These are phyloP conservation scores for Zaprionus africanus DNA, from an alignment of 1,140 invertebrate species.

Conservation along the genomic window DNA sequence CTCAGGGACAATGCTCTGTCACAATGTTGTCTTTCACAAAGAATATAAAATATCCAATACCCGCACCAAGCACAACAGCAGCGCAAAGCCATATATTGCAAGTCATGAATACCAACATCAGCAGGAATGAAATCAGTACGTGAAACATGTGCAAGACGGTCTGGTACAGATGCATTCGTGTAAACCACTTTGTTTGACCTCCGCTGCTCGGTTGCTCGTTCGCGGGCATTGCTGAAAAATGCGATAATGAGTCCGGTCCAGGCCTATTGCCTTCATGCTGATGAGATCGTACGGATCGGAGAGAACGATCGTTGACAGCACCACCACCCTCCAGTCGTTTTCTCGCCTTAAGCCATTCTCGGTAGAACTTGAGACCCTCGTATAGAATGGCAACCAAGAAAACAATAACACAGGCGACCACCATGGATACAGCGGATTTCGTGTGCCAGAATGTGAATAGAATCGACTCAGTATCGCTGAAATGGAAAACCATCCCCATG, in stretches of 20 bases:
- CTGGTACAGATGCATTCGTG: conserved; percentile 89
- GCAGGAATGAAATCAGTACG: conserved; percentile 94
- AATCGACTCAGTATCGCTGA: conserved; percentile 45
- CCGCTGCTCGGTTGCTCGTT: not conserved
- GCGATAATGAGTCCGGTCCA: too few relatives aligned
- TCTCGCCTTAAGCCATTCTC: conserved; percentile 49
- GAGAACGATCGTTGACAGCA: not conserved
- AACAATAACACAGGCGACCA: conserved; percentile 47
- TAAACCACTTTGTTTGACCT: not conserved
- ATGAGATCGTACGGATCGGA: not conserved
- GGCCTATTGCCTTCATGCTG: too few relatives aligned
- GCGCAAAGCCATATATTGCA: conserved; percentile 90
- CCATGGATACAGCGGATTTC: conserved; percentile 1
- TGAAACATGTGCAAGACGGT: conserved; percentile 95
- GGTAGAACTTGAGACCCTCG: conserved; percentile 58
- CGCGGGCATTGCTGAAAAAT: not conserved
- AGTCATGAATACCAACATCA: conserved; percentile 99
- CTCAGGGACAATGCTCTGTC: conserved; percentile 66
- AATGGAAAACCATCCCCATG: conserved; percentile 59
- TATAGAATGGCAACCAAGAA: conserved; percentile 66
- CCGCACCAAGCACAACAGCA: conserved; percentile 94
- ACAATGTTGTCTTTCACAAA: conserved; percentile 80
- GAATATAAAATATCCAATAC: conserved; percentile 96
- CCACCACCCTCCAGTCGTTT: conserved; percentile 29
- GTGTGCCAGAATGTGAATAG: conserved; percentile 62